Conservation (phyloP, 2,113 vertebrate species). For the Phalacrocorax brasilianus region DNA sequence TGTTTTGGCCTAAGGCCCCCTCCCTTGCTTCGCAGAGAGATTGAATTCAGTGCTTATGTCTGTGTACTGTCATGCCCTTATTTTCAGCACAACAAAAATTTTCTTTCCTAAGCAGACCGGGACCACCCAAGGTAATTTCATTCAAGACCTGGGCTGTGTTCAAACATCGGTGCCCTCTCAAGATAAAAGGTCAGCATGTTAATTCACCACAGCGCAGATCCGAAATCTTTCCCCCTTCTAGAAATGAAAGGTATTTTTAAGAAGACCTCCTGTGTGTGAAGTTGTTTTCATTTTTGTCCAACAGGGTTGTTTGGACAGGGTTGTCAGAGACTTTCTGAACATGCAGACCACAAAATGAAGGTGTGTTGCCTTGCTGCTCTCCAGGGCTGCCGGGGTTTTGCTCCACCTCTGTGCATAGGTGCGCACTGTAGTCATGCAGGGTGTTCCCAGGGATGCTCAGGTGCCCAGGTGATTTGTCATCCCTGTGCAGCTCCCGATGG, state of each 20-base stretch:
- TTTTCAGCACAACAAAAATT: constrained; percentile 38
- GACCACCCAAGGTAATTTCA: constrained; percentile 59
- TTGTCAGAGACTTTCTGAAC: constrained; percentile 1
- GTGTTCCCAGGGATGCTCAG: background rate
- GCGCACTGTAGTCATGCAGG: fast-evolving
- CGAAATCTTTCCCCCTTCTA: background rate
- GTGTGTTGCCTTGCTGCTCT: background rate
- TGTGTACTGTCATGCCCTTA: constrained; percentile 13
- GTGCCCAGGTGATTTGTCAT: background rate
- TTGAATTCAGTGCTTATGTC: constrained; percentile 23
- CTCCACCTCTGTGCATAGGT: background rate
- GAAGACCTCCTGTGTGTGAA: constrained; percentile 24
- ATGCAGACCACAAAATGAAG: background rate
- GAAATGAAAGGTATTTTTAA: constrained; percentile 55
- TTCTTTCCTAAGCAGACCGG: constrained; percentile 4
- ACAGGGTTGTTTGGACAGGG: constrained; percentile 5
- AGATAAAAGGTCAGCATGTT: constrained; percentile 60
- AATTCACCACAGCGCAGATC: constrained; percentile 48
- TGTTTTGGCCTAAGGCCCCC: constrained; percentile 10
- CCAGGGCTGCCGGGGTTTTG: background rate
- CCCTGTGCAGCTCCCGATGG: fast-evolving
- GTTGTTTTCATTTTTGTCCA: constrained; percentile 51
- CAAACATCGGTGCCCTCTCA: constrained; percentile 34
- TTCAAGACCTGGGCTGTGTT: constrained; percentile 42
- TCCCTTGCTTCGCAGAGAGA: background rate